Conservation (phyloP, 2,797 vertebrate genomes). For the Onychomys leucogaster region DNA sequence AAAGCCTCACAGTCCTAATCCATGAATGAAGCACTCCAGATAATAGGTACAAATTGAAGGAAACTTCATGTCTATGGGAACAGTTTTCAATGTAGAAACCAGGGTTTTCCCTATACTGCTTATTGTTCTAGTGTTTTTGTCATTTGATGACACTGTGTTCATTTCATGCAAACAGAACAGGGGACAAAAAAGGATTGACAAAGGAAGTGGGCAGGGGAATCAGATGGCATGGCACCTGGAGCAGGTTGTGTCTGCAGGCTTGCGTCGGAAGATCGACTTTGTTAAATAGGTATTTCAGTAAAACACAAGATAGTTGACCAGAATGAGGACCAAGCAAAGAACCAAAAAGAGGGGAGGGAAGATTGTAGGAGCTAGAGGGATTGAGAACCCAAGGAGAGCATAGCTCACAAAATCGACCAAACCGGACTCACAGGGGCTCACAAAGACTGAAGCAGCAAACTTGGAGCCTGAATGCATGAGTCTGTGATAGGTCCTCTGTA, state of each 20-base stretch:
- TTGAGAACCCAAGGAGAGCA: not conserved
- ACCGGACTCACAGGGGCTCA: not conserved
- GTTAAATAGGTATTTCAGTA: not conserved
- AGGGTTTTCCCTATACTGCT: not conserved
- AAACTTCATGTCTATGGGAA: not conserved
- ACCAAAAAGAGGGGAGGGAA: not conserved
- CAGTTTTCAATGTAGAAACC: not conserved
- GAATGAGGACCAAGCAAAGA: not conserved
- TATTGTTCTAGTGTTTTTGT: not conserved
- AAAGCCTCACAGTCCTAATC: not conserved
- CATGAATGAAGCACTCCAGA: not conserved
- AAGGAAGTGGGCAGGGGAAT: not conserved
- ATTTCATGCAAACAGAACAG: not conserved
- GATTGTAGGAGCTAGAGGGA: not conserved
- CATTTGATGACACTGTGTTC: not conserved
- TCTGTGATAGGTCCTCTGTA: not conserved
- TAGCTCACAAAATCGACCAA: not conserved
- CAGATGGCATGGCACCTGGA: fast-evolving
- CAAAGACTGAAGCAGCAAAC: not conserved
- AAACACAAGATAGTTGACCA: not conserved
- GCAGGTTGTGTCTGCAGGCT: not conserved
- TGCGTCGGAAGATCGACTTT: not conserved
- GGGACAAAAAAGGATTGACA: not conserved
- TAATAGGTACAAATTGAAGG: not conserved
- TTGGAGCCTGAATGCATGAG: not conserved